phyloP scores from a whole-genome alignment of 2,113 vertebrate species.

The Isurus oxyrinchus region DNA sequence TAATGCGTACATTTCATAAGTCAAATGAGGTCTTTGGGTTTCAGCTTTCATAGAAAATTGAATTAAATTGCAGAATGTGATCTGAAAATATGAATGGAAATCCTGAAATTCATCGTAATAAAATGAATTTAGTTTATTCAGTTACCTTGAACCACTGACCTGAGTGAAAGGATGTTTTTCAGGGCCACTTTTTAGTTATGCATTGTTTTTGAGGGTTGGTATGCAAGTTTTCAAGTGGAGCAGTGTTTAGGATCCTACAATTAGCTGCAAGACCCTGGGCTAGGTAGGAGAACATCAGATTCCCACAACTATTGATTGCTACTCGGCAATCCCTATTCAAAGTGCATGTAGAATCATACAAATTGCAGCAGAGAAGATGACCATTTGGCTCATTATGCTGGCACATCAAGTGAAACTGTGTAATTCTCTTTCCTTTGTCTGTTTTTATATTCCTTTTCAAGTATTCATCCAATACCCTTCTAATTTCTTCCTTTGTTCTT shows the following conservation, averaged over 20 bases:
- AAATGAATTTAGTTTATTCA: too few relatives aligned
- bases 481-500: not conserved
- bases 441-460: not conserved
- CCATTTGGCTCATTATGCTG: not conserved
- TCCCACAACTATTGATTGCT: not conserved
- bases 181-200: not conserved
- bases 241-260: not conserved
- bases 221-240: not conserved
- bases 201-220: not conserved
- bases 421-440: not conserved
- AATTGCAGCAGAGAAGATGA: not conserved
- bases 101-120: too few relatives aligned
- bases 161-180: not conserved
- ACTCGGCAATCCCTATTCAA: not conserved
- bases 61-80: too few relatives aligned
- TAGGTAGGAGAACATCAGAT: not conserved
- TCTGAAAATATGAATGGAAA: too few relatives aligned
- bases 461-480: not conserved
- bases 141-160: not conserved
- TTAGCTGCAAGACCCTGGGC: not conserved
- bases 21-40: too few relatives aligned
- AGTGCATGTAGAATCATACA: not conserved
- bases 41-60: too few relatives aligned
- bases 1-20: not conserved
- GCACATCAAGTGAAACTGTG: not conserved